Conservation (phyloP, 2,113 vertebrate genomes). For the Bambusicola thoracicus region DNA sequence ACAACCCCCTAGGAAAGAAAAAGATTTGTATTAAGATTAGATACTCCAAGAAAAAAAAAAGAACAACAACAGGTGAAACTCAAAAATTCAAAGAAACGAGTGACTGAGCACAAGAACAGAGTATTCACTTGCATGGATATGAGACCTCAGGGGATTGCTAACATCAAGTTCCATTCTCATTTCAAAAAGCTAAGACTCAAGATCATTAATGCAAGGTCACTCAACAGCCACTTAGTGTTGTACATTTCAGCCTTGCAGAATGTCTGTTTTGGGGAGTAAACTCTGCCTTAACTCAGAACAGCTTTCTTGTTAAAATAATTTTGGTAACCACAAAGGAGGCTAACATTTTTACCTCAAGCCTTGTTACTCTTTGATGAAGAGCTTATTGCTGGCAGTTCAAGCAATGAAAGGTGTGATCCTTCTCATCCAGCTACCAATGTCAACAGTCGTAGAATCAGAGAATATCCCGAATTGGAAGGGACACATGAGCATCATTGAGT, state of each 20-base stretch:
- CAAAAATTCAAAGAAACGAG: not conserved
- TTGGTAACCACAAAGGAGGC: not conserved
- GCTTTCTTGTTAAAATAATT: not conserved
- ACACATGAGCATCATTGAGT: too few relatives aligned
- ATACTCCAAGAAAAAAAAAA: not conserved
- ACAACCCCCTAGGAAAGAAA: slow-evolving; percentile 82
- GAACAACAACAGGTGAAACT: not conserved
- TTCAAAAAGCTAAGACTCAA: not conserved
- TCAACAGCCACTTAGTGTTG: not conserved
- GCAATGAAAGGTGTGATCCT: not conserved
- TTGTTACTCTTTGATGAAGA: not conserved
- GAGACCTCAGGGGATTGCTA: not conserved
- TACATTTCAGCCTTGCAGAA: not conserved
- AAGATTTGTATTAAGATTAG: not conserved
- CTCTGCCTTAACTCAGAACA: not conserved
- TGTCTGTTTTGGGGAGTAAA: not conserved
- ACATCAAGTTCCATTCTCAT: not conserved
- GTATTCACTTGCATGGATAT: not conserved
- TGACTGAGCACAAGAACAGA: not conserved
- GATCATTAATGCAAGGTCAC: not conserved
- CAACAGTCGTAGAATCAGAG: too few relatives aligned
- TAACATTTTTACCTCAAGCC: not conserved
- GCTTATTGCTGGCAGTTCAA: not conserved
- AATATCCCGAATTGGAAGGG: too few relatives aligned
- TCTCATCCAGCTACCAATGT: not conserved